Conservation (phyloP, 2,888 invertebrate genomes). For the Nomada lathburiana region DNA sequence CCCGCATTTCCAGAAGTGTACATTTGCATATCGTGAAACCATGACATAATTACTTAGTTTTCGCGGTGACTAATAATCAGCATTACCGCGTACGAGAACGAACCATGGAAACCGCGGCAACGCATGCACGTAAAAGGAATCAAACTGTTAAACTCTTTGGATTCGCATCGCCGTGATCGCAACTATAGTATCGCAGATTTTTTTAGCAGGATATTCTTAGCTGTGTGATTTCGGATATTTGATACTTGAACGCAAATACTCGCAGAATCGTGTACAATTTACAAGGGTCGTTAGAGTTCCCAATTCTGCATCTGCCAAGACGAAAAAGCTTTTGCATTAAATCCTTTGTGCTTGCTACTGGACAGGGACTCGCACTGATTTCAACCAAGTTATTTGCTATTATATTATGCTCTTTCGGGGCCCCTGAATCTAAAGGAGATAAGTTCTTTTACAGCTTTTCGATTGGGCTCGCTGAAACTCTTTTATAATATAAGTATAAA, state of each 20-base stretch:
- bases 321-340: neutral
- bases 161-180: neutral
- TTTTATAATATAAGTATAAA: too few species aligned
- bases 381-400: neutral
- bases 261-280: neutral
- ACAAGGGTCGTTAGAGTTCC: neutral
- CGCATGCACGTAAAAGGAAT: slow-evolving; percentile 1
- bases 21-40: slow-evolving; percentile 31
- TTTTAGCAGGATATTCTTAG: neutral
- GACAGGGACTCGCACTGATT: neutral
- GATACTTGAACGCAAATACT: neutral
- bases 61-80: slow-evolving; percentile 30
- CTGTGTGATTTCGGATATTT: too few species aligned
- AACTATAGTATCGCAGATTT: neutral
- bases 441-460: too few species aligned
- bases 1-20: slow-evolving; percentile 30
- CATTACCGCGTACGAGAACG: neutral
- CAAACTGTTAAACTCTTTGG: neutral
- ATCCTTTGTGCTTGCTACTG: neutral
- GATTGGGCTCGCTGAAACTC: too few species aligned
- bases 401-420: neutral
- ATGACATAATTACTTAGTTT: slow-evolving; percentile 48
- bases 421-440: too few species aligned
- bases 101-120: neutral
- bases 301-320: neutral